Conservation (phyloP, 37 sponge, comb jelly and placozoan genomes). For the Haliclona indistincta region DNA sequence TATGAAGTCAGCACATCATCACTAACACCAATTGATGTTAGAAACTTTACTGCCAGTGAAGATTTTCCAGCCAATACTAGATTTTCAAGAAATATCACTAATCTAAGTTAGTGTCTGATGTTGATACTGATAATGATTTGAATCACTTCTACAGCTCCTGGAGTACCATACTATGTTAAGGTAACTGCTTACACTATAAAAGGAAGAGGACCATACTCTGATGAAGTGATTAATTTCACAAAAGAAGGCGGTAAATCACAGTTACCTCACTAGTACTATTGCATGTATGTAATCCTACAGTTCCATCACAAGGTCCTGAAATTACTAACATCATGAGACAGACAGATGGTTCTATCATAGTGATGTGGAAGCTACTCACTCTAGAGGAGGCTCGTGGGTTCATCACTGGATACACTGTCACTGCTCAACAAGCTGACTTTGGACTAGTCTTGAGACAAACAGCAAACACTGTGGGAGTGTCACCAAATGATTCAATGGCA, state of each 20-base stretch:
- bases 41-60: no score
- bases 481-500: no score
- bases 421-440: no score
- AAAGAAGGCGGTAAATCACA: neutral
- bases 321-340: neutral
- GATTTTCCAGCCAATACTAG: no score
- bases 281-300: no score
- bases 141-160: neutral
- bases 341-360: neutral
- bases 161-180: neutral
- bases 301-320: neutral
- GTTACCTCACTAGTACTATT: no score
- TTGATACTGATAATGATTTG: neutral
- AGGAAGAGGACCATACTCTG: neutral
- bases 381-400: slow-evolving; percentile 4
- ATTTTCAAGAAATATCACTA: no score
- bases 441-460: no score
- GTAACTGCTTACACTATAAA: neutral
- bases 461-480: no score
- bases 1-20: no score
- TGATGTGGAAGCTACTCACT: slow-evolving; percentile 1
- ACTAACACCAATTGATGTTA: no score
- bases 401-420: no score
- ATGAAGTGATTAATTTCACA: neutral
- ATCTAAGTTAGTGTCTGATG: neutral